Evolutionary conservation across 1,140 invertebrate species (phyloP).

Genomic region (Cylas formicarius): DNA sequence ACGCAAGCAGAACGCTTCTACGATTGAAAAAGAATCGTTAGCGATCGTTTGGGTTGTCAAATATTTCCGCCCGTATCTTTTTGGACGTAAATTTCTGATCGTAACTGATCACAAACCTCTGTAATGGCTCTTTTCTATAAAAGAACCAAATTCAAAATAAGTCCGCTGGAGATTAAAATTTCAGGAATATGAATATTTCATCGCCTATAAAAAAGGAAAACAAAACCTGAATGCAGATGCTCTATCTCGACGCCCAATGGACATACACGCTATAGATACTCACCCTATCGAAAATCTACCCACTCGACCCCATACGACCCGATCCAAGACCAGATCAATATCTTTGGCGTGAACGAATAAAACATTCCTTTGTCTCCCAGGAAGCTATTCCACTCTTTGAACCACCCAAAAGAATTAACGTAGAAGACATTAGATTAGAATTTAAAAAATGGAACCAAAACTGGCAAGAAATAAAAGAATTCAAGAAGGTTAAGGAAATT

Average conservation of each 20-base stretch:
- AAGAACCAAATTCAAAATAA: too few relatives aligned
- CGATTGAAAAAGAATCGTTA: slow-evolving; percentile 39
- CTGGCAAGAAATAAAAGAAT: slow-evolving; percentile 1
- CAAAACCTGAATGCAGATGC: slow-evolving; percentile 38
- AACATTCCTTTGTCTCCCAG: slow-evolving; percentile 11
- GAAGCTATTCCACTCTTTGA: too few relatives aligned
- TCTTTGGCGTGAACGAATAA: slow-evolving; percentile 1
- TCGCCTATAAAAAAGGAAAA: slow-evolving; percentile 37
- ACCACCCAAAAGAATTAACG: too few relatives aligned
- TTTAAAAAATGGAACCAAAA: slow-evolving; percentile 9
- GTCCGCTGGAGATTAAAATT: too few relatives aligned
- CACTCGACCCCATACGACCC: not conserved
- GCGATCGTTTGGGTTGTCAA: slow-evolving; percentile 39
- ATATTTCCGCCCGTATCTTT: slow-evolving; percentile 36
- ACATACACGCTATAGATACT: slow-evolving; percentile 1
- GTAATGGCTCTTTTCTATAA: slow-evolving; percentile 40
- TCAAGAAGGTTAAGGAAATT: slow-evolving; percentile 39
- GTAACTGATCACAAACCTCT: slow-evolving; percentile 45
- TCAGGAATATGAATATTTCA: too few relatives aligned
- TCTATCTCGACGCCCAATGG: slow-evolving; percentile 28
- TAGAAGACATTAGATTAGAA: too few relatives aligned
- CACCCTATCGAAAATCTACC: too few relatives aligned
- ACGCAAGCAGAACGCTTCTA: slow-evolving; percentile 21
- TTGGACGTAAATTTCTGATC: slow-evolving; percentile 41
- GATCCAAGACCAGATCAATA: slow-evolving; percentile 3